phyloP scores from a whole-genome alignment of 1,140 invertebrate genomes.

The Drosophila quadrilineata region DNA sequence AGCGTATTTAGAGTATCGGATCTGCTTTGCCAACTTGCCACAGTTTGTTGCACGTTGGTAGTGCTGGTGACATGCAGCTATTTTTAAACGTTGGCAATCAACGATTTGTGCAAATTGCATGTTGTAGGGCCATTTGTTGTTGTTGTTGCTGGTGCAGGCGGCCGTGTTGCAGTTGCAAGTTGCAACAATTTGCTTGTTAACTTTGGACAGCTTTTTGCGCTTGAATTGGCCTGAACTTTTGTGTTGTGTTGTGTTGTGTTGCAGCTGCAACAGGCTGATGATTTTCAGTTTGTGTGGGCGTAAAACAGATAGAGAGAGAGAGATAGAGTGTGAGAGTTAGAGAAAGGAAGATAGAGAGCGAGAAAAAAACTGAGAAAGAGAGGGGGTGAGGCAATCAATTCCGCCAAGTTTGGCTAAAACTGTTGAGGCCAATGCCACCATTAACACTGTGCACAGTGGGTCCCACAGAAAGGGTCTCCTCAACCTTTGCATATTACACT shows the following conservation, averaged over 20 bases:
- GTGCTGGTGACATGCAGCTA: slow-evolving; percentile 67
- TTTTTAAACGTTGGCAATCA: slow-evolving; percentile 64
- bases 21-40: not conserved
- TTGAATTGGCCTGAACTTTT: slow-evolving; percentile 68
- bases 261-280: slow-evolving; percentile 46
- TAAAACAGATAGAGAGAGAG: not conserved
- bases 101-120: slow-evolving; percentile 61
- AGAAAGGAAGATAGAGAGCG: slow-evolving; percentile 38
- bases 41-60: slow-evolving; percentile 21
- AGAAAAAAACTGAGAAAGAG: not conserved
- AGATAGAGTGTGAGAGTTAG: not conserved
- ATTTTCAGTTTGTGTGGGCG: slow-evolving; percentile 51
- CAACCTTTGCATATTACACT: not conserved
- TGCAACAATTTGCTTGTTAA: slow-evolving; percentile 35
- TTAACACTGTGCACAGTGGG: no score
- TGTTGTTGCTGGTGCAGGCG: slow-evolving; percentile 2
- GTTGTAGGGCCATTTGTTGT: slow-evolving; percentile 53
- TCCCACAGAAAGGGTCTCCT: no score
- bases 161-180: slow-evolving; percentile 11
- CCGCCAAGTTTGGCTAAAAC: slow-evolving; percentile 33
- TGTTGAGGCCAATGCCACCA: slow-evolving; percentile 37
- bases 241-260: slow-evolving; percentile 15
- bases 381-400: slow-evolving; percentile 52
- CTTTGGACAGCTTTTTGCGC: slow-evolving; percentile 66
- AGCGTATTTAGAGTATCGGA: no score